phyloP scores from a whole-genome alignment of 2,113 vertebrate genomes.

The Apodemus sylvaticus region DNA sequence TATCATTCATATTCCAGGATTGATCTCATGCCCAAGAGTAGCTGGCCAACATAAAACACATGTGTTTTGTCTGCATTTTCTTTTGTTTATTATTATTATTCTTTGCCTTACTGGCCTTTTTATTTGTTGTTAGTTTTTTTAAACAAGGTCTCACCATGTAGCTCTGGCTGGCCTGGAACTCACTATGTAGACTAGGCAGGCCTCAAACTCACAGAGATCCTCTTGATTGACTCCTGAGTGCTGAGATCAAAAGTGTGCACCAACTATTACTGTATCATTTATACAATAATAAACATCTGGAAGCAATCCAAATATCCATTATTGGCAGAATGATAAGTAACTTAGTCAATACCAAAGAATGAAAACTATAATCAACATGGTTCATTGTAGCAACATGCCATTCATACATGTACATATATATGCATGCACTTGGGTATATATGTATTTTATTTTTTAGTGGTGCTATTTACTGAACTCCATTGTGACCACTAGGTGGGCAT shows the following conservation, averaged over 20 bases:
- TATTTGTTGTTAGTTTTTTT: not conserved
- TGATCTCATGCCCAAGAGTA: not conserved
- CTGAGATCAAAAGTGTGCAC: not conserved
- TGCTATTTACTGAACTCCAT: not conserved
- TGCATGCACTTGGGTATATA: not conserved
- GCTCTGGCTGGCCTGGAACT: not conserved
- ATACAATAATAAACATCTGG: conserved; percentile 17
- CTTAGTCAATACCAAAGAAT: not conserved
- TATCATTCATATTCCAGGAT: not conserved
- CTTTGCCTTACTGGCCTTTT: not conserved
- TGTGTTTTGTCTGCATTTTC: not conserved
- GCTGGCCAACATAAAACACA: not conserved
- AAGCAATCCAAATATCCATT: not conserved
- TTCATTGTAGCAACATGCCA: not conserved
- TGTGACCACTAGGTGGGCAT: not conserved
- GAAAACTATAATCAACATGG: not conserved
- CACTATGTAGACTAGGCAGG: not conserved
- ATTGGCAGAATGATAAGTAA: conserved; percentile 2
- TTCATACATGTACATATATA: not conserved
- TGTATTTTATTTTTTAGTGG: not conserved
- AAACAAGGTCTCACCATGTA: not conserved
- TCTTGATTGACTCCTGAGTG: not conserved
- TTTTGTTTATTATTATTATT: no score
- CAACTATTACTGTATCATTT: not conserved
- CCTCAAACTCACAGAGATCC: not conserved